These are phyloP conservation scores for Ophraella communa DNA, from an alignment of 2,888 invertebrate species.

Conservation along the genomic window DNA sequence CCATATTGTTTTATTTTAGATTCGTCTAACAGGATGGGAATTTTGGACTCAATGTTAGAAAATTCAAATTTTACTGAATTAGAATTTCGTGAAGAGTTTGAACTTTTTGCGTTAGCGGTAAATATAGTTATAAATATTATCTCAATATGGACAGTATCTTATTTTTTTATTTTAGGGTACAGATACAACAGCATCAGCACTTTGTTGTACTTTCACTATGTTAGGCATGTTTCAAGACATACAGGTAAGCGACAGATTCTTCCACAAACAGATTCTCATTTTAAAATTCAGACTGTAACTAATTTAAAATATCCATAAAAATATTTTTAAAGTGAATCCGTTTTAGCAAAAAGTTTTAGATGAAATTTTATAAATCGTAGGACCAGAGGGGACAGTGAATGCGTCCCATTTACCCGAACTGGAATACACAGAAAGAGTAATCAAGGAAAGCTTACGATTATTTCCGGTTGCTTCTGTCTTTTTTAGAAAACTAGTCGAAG, in stretches of 20 bases:
- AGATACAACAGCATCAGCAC: constrained; percentile 49
- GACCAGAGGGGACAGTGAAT: constrained; percentile 57
- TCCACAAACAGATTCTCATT: neutral
- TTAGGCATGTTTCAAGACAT: constrained; percentile 37
- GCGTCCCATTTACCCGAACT: constrained; percentile 52
- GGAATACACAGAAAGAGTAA: constrained; percentile 42
- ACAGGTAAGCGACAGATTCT: constrained; percentile 23
- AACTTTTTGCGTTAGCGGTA: constrained; percentile 65
- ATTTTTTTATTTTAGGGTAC: constrained; percentile 22
- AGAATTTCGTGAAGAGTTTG: constrained; percentile 56
- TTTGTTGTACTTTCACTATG: constrained; percentile 45
- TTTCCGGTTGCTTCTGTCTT: constrained; percentile 39
- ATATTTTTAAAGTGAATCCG: neutral
- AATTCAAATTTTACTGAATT: constrained; percentile 27
- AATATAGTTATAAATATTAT: constrained; percentile 34
- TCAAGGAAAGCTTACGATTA: constrained; percentile 43
- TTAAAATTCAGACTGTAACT: too few relatives aligned
- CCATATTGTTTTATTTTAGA: too few relatives aligned
- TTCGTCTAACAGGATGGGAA: constrained; percentile 15
- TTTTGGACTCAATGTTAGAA: constrained; percentile 31
- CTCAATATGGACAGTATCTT: neutral
- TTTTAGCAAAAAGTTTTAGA: constrained; percentile 55
- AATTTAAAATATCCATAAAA: neutral
- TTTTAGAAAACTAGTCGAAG: constrained; percentile 5
- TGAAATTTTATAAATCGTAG: constrained; percentile 60